phyloP scores from a whole-genome alignment of 2,113 vertebrate species.

The Mobula hypostoma region DNA sequence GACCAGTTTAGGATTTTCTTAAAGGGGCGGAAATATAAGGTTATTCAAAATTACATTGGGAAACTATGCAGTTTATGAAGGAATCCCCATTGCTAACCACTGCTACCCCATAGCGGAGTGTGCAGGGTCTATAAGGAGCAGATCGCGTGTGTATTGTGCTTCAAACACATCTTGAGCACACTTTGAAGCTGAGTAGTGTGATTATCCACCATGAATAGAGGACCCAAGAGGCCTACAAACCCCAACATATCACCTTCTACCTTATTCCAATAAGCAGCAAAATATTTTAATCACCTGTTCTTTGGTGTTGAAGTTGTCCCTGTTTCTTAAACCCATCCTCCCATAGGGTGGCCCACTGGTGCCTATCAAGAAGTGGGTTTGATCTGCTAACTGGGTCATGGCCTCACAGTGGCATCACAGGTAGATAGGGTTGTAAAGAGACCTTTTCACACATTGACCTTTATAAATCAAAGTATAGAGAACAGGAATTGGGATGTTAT shows the following conservation, averaged over 20 bases:
- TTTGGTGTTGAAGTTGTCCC: not conserved
- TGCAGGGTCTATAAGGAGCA: not conserved
- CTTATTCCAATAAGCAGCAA: not conserved
- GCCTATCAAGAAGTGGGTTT: not conserved
- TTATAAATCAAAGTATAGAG: no score
- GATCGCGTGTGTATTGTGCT: no score
- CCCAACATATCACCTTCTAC: not conserved
- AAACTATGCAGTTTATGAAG: not conserved
- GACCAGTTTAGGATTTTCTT: not conserved
- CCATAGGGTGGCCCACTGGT: not conserved
- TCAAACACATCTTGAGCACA: not conserved
- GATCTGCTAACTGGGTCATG: not conserved
- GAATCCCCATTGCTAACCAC: no score
- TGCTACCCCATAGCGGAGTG: not conserved
- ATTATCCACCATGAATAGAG: not conserved
- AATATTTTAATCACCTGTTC: not conserved
- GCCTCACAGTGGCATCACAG: no score
- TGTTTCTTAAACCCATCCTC: not conserved
- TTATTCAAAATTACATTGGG: not conserved
- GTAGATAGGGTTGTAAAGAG: no score
- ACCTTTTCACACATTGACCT: no score
- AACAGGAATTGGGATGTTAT: no score
- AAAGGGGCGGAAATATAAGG: not conserved
- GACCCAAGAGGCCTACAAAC: not conserved
- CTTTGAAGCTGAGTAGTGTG: not conserved